Evolutionary conservation across 2,113 vertebrate species (phyloP), one percentile per base, ranked within the genome.

Genomic region (Callithrix jacchus): DNA sequence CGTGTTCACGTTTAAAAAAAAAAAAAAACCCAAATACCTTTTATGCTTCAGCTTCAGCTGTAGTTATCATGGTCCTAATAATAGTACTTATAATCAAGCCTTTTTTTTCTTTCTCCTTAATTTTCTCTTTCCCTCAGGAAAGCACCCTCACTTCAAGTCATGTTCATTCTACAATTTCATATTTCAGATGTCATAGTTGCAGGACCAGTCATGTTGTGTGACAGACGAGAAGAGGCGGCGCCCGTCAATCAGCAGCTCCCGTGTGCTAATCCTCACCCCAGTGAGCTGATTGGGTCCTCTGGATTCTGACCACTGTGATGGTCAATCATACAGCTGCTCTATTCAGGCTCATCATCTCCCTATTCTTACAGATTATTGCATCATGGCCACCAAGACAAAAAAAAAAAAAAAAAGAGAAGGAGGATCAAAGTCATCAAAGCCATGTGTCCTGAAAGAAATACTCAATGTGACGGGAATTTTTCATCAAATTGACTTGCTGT

Each of bases 321-420:
- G 98, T 98, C 98, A 98, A 97, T 98, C 98, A 98, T 95, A 87
- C 94, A 98, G 96, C 97, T 97, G 80, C 84, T 97, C 97, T 93
- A 73, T 98, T 98, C 97, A 95, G 91, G 96, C 96, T 98, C 98
- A 98, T 98, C 97, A 98, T 97, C 98, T 97, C 92, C 96, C 97
- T 98, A 92, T 98, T 98, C 98, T 98, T 98, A 97, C 66, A 95
- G 82, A 97, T 97, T 96, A 97, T 96, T 98, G 96, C 88, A 84
- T 97, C 93, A 71, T 94, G 87, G 88, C 74, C 93, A 97, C 89
- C 89, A 95, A 94, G 81, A 98, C 83, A 96, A 95, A 97, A 98
- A 97, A 95, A 94, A 79, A 98, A 81, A 97, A 95, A 97, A 98
- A 97, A 92, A 93, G 93, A 97, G 20, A 94, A 97, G 64, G 13